These are phyloP conservation scores for Camponotus fellah DNA, from an alignment of 2,888 invertebrate species.

Conservation along the genomic window DNA sequence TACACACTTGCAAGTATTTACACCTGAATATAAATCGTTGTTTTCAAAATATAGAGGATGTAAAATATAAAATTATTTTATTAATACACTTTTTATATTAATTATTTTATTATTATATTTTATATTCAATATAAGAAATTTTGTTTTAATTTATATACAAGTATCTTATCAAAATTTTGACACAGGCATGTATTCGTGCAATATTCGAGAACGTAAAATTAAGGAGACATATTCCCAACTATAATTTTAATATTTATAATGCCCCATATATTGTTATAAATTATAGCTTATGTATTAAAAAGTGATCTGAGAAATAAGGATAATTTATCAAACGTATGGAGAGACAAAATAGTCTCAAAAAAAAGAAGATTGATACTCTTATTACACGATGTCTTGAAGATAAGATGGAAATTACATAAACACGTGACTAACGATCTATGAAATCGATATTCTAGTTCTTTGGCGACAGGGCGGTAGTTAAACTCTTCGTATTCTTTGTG, in stretches of 20 bases:
- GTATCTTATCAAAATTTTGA: background rate
- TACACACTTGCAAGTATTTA: background rate
- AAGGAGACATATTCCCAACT: background rate
- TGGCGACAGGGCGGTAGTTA: constrained; percentile 43
- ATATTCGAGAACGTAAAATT: background rate
- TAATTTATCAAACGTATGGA: background rate
- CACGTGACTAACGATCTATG: constrained; percentile 2
- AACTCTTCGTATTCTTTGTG: constrained; percentile 27
- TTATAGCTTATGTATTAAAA: background rate
- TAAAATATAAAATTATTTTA: no score
- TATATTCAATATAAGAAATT: background rate
- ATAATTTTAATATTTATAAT: constrained; percentile 21
- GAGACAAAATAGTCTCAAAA: constrained; percentile 11
- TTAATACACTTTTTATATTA: background rate
- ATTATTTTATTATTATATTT: background rate
- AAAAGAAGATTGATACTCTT: background rate
- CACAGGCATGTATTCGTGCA: background rate
- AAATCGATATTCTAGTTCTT: constrained; percentile 12
- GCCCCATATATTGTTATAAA: background rate
- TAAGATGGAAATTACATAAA: constrained; percentile 27
- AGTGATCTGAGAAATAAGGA: background rate
- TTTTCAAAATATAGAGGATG: background rate
- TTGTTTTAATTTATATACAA: background rate
- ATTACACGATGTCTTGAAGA: background rate
- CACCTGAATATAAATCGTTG: background rate